A percentile compares a stretch with the other conserved stretches of the same genome.
phyloP scores from a whole-genome alignment of 1,140 invertebrate species.

The Drosophila rufa region DNA sequence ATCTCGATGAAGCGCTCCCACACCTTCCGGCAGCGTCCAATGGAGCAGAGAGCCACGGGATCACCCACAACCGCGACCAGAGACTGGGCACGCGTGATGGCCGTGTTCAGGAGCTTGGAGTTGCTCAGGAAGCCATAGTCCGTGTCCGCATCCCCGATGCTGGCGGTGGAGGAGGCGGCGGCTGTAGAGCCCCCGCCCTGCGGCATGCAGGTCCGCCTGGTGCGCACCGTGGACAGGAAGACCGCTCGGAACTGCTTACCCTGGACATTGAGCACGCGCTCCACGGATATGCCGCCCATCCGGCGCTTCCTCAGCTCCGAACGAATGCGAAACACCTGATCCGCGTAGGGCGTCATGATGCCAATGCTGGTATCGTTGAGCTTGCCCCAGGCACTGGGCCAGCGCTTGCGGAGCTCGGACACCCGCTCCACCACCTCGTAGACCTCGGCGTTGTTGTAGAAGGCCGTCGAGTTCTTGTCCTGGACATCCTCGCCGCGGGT shows the following conservation, averaged over 20 bases:
- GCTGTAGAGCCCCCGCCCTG: conserved; percentile 45
- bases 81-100: conserved; percentile 94
- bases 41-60: conserved; percentile 93
- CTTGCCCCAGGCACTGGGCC: conserved; percentile 91
- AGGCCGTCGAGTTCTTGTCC: conserved; percentile 93
- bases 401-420: conserved; percentile 88
- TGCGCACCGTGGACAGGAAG: conserved; percentile 94
- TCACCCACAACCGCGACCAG: conserved; percentile 95
- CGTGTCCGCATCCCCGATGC: conserved; percentile 86
- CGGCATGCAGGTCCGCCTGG: conserved; percentile 89
- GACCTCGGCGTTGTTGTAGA: conserved; percentile 94
- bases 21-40: conserved; percentile 93
- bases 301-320: conserved; percentile 91
- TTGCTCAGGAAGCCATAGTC: conserved; percentile 95
- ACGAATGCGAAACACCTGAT: conserved; percentile 91
- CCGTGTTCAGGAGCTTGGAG: conserved; percentile 93
- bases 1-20: conserved; percentile 93
- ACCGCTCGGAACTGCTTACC: conserved; percentile 95
- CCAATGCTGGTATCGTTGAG: conserved; percentile 92
- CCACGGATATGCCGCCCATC: conserved; percentile 92
- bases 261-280: conserved; percentile 95
- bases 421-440: conserved; percentile 92
- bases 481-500: conserved; percentile 91
- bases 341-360: conserved; percentile 94
- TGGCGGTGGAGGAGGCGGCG: conserved; percentile 74